Conservation (phyloP, 1,140 invertebrate species). For the Octopus sinensis region DNA sequence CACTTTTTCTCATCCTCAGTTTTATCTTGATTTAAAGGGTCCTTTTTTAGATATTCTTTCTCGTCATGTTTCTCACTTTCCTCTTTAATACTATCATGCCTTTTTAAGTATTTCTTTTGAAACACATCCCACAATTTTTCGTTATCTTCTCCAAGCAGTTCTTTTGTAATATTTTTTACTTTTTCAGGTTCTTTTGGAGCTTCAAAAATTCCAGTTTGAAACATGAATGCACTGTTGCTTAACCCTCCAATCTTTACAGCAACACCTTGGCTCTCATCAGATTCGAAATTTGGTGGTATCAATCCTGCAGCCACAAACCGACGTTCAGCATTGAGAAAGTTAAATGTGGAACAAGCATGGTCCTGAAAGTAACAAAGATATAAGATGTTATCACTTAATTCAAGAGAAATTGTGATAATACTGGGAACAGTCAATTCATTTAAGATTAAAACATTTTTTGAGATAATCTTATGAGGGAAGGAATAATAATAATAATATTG, state of each 20-base stretch:
- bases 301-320: constrained; percentile 74
- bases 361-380: constrained; percentile 53
- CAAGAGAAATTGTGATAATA: too few relatives aligned
- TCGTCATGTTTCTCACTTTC: not conserved
- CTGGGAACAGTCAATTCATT: too few relatives aligned
- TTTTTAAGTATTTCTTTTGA: not conserved
- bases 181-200: not conserved
- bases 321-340: constrained; percentile 75
- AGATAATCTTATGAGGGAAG: too few relatives aligned
- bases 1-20: too few relatives aligned
- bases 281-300: not conserved
- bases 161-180: not conserved
- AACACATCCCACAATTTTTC: not conserved
- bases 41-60: not conserved
- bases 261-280: not conserved
- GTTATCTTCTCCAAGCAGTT: not conserved
- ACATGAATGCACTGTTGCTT: not conserved
- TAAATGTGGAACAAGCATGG: constrained; percentile 77
- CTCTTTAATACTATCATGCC: not conserved
- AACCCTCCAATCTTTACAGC: not conserved
- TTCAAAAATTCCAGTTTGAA: not conserved
- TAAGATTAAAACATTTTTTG: too few relatives aligned
- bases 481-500: too few relatives aligned
- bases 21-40: not conserved
- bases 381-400: not conserved